A percentile compares a stretch with the other conserved stretches of the same genome.
Conservation (phyloP, 2,888 invertebrate genomes). For the Drosophila aldrichi region DNA sequence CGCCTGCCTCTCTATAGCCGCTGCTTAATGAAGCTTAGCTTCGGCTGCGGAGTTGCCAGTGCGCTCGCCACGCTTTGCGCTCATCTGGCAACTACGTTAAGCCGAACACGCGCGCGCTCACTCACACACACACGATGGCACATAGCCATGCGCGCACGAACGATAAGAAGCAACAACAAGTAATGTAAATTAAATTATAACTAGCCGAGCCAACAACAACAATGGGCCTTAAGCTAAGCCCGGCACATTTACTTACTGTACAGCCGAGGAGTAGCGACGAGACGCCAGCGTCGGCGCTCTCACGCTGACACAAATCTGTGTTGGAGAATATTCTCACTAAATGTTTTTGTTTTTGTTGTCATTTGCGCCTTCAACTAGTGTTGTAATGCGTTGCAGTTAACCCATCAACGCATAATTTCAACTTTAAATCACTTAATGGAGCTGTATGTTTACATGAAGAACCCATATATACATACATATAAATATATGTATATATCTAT, state of each 20-base stretch:
- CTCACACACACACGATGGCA: constrained; percentile 8
- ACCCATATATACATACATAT: not conserved
- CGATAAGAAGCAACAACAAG: constrained; percentile 47
- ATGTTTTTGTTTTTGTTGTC: constrained; percentile 21
- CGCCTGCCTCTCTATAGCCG: constrained; percentile 49
- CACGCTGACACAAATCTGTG: constrained; percentile 65
- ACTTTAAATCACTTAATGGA: constrained; percentile 80
- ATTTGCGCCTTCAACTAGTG: constrained; percentile 35
- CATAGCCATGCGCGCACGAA: constrained; percentile 10
- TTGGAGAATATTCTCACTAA: constrained; percentile 43
- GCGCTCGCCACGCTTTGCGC: constrained; percentile 36
- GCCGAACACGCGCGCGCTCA: constrained; percentile 15
- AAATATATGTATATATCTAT: not conserved
- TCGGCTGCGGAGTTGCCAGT: constrained; percentile 67
- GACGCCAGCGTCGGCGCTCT: constrained; percentile 54
- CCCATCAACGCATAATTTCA: constrained; percentile 64
- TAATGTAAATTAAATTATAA: constrained; percentile 73
- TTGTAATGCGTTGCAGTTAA: constrained; percentile 56
- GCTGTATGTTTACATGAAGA: constrained; percentile 62
- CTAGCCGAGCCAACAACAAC: constrained; percentile 66
- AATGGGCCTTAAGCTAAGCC: constrained; percentile 58
- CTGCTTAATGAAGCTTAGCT: constrained; percentile 75
- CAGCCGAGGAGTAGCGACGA: constrained; percentile 10
- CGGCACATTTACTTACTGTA: constrained; percentile 55
- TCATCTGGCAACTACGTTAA: constrained; percentile 53